These are phyloP conservation scores for Cataglyphis altisquamis DNA, from an alignment of 2,888 invertebrate genomes.

Conservation along the genomic window DNA sequence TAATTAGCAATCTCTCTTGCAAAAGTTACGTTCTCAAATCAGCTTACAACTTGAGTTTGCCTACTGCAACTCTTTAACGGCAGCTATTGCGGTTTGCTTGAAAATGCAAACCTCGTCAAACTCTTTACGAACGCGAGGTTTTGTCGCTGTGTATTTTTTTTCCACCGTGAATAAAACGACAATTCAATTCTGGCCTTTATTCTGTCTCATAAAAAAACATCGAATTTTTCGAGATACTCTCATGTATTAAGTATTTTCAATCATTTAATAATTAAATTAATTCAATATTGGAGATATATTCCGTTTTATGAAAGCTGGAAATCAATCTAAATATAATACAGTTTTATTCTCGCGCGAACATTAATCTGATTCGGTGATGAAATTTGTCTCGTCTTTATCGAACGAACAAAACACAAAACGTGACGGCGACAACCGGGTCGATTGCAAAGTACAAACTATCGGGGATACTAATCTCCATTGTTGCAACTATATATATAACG, in stretches of 20 bases:
- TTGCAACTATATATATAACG: conserved; percentile 24
- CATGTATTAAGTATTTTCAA: not conserved
- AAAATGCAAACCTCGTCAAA: conserved; percentile 46
- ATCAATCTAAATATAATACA: not conserved
- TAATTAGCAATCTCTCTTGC: conserved; percentile 31
- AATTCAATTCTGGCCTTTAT: conserved; percentile 6
- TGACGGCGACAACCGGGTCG: conserved; percentile 37
- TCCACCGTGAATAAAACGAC: not conserved
- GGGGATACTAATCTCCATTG: conserved; percentile 66
- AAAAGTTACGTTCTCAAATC: conserved; percentile 44
- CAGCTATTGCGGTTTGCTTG: conserved; percentile 19
- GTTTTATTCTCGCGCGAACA: conserved; percentile 21
- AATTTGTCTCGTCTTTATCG: conserved; percentile 62
- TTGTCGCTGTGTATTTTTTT: not conserved
- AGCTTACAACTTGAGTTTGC: conserved; percentile 32
- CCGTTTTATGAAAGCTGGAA: not conserved
- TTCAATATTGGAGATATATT: not conserved
- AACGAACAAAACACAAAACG: conserved; percentile 61
- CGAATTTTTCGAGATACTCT: not conserved
- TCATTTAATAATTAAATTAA: not conserved
- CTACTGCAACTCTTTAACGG: conserved; percentile 32
- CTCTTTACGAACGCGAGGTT: conserved; percentile 14
- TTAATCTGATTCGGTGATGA: conserved; percentile 45
- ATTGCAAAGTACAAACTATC: conserved; percentile 61
- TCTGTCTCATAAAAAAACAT: not conserved